Base-by-base conservation (phyloP, 2,797 vertebrate species). In the Molossus molossus region DNA sequence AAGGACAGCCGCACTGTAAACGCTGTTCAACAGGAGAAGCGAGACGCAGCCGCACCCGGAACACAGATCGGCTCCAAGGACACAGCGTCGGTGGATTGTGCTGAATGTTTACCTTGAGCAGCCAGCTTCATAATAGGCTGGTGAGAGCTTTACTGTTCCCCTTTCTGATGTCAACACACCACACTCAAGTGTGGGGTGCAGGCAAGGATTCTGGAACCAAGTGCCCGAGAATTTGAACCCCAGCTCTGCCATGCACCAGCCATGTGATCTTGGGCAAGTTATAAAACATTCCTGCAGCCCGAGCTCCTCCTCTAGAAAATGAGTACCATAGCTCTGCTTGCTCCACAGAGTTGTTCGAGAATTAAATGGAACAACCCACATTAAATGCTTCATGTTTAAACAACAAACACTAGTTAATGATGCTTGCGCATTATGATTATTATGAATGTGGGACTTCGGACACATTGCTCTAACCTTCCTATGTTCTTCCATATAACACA, bases 41-140 rank as follows among this genome's bases (percentile, higher is more conserved):
- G 0, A 11, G 45, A 29, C 0, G 18, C 62, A 3, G 67, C n/a
- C 1, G 1, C 20, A 0, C 58, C 76, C 13, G 50, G 27, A 20
- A 3, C 33, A 9, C 4, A 15, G 0, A 13, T 1, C 1, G 0
- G 21, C 60, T n/a, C 5, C 70, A 53, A 77, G 73, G 82, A 90
- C 72, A 81, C 2, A 3, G 25, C 0, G 0, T 11, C 21, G 13
- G 27, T 64, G 64, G 81, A 18, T n/a, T 60, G 29, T 72, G 64
- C n/a, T 20, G 33, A 69, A 50, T 29, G 40, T 37, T 86, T 23
- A 33, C 40, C 70, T 37, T 18, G 20, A 84, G 67, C 4, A 0
- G 20, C 11, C 45, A 72, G 64, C 45, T 45, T 69, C 7, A 29
- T 1, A 12, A n/a, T 1, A 6, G 2, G 4, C 7, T 9, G 0